phyloP scores from a whole-genome alignment of 2,113 vertebrate genomes.

The Gasterosteus nipponicus region DNA sequence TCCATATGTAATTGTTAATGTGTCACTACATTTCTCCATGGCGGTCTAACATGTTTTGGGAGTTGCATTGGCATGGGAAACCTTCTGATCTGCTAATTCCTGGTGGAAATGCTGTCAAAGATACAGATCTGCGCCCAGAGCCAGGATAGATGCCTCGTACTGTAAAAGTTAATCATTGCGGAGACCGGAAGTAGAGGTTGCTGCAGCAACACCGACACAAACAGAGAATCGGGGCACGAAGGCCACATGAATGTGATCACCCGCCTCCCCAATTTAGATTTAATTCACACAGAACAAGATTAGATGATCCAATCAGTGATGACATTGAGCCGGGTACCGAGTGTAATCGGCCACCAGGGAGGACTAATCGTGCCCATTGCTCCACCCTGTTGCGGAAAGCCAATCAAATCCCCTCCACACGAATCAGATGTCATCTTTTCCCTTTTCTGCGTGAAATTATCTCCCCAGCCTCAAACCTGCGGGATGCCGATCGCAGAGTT shows the following conservation, averaged over 20 bases:
- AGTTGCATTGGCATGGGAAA: slow-evolving; percentile 9
- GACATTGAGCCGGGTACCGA: slow-evolving; percentile 71
- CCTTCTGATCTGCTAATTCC: background rate
- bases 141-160: background rate
- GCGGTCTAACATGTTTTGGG: background rate
- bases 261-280: slow-evolving; percentile 62
- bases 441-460: slow-evolving; percentile 72
- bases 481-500: slow-evolving; percentile 35
- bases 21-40: background rate
- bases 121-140: slow-evolving; percentile 5
- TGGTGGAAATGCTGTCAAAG: slow-evolving; percentile 28
- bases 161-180: slow-evolving; percentile 22
- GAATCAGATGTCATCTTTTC: slow-evolving; percentile 74
- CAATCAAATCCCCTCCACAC: slow-evolving; percentile 60
- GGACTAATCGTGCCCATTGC: slow-evolving; percentile 66
- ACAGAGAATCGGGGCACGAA: slow-evolving; percentile 24
- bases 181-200: slow-evolving; percentile 1
- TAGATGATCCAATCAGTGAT: slow-evolving; percentile 76
- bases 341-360: slow-evolving; percentile 65
- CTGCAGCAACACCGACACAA: slow-evolving; percentile 1
- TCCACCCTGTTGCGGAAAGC: slow-evolving; percentile 42
- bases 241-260: slow-evolving; percentile 45
- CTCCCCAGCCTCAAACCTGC: slow-evolving; percentile 39
- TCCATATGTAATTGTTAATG: background rate
- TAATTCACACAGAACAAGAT: slow-evolving; percentile 74